These are phyloP conservation scores for Cichlasoma orientale DNA, from an alignment of 2,797 vertebrate species.

Conservation along the genomic window DNA sequence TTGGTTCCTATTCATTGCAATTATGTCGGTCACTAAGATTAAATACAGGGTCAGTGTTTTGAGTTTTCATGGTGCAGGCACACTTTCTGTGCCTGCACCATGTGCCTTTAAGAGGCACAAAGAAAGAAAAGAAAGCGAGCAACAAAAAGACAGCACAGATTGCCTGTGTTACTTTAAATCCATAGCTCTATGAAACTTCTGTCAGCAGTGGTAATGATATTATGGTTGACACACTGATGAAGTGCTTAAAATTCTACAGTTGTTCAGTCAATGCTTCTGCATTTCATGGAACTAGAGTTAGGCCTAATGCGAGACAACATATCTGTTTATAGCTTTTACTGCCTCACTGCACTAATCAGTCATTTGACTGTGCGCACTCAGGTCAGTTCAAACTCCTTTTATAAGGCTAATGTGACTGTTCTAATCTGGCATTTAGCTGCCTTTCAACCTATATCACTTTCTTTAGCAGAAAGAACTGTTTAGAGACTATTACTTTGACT, in stretches of 20 bases:
- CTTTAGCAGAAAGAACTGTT: background rate
- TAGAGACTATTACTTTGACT: background rate
- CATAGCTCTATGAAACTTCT: background rate
- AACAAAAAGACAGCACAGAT: background rate
- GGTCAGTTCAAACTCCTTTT: background rate
- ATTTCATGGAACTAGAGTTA: conserved; percentile 24
- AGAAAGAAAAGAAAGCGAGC: background rate
- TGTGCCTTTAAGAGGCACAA: background rate
- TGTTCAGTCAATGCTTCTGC: conserved; percentile 11
- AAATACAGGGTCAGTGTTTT: background rate
- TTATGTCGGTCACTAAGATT: background rate
- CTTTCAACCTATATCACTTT: background rate
- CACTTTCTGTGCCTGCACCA: background rate
- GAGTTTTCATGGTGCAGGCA: background rate
- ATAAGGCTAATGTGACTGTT: background rate
- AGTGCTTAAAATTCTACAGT: conserved; percentile 3
- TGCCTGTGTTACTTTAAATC: conserved; percentile 4
- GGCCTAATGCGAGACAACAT: background rate
- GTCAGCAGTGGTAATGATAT: conserved; percentile 19
- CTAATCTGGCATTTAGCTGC: background rate
- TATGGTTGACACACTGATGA: conserved; percentile 2
- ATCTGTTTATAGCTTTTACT: background rate
- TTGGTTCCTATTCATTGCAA: background rate
- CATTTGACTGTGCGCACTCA: background rate
- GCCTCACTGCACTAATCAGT: background rate